phyloP scores from a whole-genome alignment of 1,140 invertebrate genomes.

The Bombus confusus region DNA sequence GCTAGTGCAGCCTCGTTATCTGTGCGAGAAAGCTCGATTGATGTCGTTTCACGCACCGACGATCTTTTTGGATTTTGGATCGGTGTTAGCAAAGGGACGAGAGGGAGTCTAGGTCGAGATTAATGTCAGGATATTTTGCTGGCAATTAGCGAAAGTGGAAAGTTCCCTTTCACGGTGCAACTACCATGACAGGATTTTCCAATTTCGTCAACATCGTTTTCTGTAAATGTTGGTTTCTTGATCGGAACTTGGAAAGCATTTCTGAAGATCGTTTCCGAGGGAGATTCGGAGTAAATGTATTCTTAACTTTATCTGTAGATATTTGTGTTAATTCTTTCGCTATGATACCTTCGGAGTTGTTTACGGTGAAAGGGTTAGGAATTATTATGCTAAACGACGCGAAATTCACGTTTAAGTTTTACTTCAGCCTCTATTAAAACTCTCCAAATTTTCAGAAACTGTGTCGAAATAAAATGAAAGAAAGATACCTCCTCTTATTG shows the following conservation, averaged over 20 bases:
- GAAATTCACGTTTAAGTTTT: too few species aligned
- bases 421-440: too few species aligned
- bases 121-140: background rate
- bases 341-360: too few species aligned
- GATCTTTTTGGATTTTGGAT: slow-evolving; percentile 14
- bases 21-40: slow-evolving; percentile 41
- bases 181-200: background rate
- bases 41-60: slow-evolving; percentile 43
- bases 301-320: too few species aligned
- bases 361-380: too few species aligned
- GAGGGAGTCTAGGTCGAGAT: background rate
- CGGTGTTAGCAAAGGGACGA: background rate
- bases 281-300: background rate
- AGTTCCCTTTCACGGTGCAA: background rate
- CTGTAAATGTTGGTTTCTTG: background rate
- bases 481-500: too few species aligned
- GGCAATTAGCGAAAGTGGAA: background rate
- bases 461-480: too few species aligned
- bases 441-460: too few species aligned
- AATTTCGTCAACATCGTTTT: background rate
- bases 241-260: background rate
- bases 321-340: too few species aligned
- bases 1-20: slow-evolving; percentile 40
- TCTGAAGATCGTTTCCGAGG: background rate
- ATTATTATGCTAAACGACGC: too few species aligned